Base-by-base conservation (phyloP, 2,888 invertebrate genomes). In the Agrypnus murinus region DNA sequence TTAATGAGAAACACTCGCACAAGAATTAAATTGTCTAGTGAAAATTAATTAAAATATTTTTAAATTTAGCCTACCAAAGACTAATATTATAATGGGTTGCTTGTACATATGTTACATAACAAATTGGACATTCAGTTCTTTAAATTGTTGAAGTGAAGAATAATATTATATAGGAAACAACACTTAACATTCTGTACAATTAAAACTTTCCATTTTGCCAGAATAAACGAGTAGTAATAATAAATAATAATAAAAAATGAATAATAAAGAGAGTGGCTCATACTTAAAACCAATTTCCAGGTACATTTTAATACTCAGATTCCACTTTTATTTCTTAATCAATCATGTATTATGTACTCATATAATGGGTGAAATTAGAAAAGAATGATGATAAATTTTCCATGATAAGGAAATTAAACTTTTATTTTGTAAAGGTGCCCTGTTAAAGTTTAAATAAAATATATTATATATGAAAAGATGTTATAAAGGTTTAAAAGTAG, bases 321-420 rank as follows among this genome's bases (percentile, higher is more conserved):
- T 53, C 50, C 43, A 15, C 14, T 67, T 67, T 67, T 67, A 67
- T 60, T 67, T 67, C 66, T 67, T 67, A 60, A 59, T 59, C 46
- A 67, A 65, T 65, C 58, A 15, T 14, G 31, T 65, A 15, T 31
- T 25, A 55, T 40, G 15, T 15, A n/a, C 32, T 10, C 25, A 25
- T 48, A 2, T 19, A 25, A 38, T 38, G 38, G 38, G 38, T 8
- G n/a, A n/a, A n/a, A 2, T 38, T 2, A 10, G 19, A 46, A 25
- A 25, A n/a, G 25, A 19, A 46, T 14, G 14, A 46, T 14, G 14
- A 46, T n/a, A n/a, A 25, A 10, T 48, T 17, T 38, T 48, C 12
- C 19, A 25, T 9, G 10, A n/a, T 48, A 25, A 25, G 48, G 25
- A 25, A 25, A 25, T 48, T 17, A 48, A 48, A 48, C 7, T 38